Evolutionary conservation across 2,888 invertebrate genomes (phyloP).

Genomic region (Tiliacea aurago): DNA sequence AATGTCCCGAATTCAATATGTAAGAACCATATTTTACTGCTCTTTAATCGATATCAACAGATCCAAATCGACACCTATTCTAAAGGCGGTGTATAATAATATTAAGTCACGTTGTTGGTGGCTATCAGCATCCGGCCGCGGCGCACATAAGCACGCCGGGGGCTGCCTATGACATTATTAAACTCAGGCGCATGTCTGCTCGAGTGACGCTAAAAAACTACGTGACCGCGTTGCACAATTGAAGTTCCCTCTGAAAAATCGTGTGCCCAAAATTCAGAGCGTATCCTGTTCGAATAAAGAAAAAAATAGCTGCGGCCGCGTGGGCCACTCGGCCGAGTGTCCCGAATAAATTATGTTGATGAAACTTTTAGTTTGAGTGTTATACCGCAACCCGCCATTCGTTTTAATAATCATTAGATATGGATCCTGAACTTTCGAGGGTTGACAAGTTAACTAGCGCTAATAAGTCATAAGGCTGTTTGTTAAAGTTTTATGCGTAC

Average conservation of each 20-base stretch:
- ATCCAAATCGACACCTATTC: conserved; percentile 13
- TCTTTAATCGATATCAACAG: neutral
- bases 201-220: conserved; percentile 85
- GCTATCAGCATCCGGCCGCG: conserved; percentile 53
- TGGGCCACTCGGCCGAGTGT: conserved; percentile 80
- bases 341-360: conserved; percentile 89
- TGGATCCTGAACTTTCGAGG: conserved; percentile 68
- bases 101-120: conserved; percentile 70
- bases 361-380: conserved; percentile 85
- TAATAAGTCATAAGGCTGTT: conserved; percentile 21
- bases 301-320: conserved; percentile 79
- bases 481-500: neutral
- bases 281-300: conserved; percentile 82
- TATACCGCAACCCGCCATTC: conserved; percentile 72
- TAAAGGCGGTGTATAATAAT: conserved; percentile 33
- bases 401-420: conserved; percentile 77
- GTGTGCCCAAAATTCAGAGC: conserved; percentile 79
- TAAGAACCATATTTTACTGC: neutral
- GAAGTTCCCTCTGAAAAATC: conserved; percentile 81
- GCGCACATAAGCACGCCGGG: conserved; percentile 62
- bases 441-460: conserved; percentile 21
- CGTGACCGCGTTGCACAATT: conserved; percentile 87
- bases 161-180: conserved; percentile 86
- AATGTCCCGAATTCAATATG: neutral
- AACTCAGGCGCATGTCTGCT: conserved; percentile 86